These are phyloP conservation scores for Standfussiana lucernea DNA, from an alignment of 2,888 invertebrate species.

Conservation along the genomic window DNA sequence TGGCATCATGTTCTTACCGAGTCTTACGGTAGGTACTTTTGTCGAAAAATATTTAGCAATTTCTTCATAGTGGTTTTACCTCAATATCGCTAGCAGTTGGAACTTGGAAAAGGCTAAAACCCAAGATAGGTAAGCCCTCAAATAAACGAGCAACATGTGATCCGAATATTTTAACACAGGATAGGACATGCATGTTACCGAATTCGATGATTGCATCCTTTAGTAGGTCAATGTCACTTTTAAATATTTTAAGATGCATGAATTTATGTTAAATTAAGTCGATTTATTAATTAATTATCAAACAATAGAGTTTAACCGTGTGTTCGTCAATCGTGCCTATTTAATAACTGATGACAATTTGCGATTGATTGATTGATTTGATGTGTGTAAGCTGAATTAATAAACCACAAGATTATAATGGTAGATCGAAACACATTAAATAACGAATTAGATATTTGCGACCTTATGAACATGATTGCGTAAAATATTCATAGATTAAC, in stretches of 20 bases:
- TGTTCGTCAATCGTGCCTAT: neutral
- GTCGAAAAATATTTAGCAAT: neutral
- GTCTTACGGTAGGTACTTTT: neutral
- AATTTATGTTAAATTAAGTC: constrained; percentile 19
- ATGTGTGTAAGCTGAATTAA: constrained; percentile 17
- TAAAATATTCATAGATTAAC: constrained; percentile 40
- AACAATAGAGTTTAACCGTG: neutral
- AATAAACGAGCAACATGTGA: constrained; percentile 23
- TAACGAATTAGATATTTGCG: constrained; percentile 29
- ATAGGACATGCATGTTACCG: neutral
- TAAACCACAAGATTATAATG: constrained; percentile 14
- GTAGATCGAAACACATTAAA: constrained; percentile 8
- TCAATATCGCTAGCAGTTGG: constrained; percentile 8
- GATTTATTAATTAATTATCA: neutral
- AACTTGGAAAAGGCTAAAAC: constrained; percentile 36
- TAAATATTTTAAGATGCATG: constrained; percentile 21
- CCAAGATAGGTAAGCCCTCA: neutral
- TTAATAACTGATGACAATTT: neutral
- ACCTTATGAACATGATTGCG: constrained; percentile 57
- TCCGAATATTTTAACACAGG: constrained; percentile 38
- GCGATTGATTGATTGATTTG: constrained; percentile 15
- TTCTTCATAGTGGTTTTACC: constrained; percentile 5
- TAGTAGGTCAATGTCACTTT: constrained; percentile 44
- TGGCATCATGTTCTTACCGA: too few relatives aligned
- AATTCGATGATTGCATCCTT: constrained; percentile 16